Percentiles rank a stretch among this genome's conserved stretches.
phyloP scores from a whole-genome alignment of 2,113 vertebrate genomes.

The Candoia aspera region DNA sequence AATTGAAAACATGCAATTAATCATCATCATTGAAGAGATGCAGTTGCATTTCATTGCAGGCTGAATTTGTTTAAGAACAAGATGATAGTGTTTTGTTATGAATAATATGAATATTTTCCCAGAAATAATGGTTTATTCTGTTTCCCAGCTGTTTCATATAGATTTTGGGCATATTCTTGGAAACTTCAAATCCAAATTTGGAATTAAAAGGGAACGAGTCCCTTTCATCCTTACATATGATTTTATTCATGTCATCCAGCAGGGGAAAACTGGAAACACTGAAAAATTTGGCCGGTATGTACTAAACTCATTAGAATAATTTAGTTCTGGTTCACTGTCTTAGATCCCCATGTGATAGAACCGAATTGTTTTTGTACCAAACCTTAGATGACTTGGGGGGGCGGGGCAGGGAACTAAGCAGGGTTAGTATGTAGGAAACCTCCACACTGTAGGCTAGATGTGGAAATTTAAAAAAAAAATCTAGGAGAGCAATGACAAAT shows the following conservation, averaged over 20 bases:
- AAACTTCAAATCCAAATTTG: conserved; percentile 99
- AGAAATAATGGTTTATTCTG: conserved; percentile 27
- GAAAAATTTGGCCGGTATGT: conserved; percentile 96
- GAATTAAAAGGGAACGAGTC: conserved; percentile 97
- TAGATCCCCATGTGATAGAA: neutral
- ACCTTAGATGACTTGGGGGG: neutral
- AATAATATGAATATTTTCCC: neutral
- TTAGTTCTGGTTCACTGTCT: neutral
- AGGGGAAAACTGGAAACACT: conserved; percentile 96
- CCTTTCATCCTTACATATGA: conserved; percentile 99
- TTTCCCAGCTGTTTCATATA: conserved; percentile 93
- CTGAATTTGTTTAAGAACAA: conserved; percentile 6
- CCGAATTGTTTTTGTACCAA: neutral
- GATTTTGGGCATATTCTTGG: conserved; percentile 99
- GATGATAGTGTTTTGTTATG: conserved; percentile 21
- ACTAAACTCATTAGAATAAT: neutral
- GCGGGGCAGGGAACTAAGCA: neutral
- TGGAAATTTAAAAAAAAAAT: neutral
- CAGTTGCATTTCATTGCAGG: neutral
- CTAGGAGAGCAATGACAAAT: neutral
- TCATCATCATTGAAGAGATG: neutral
- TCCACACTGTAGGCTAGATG: neutral
- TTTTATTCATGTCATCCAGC: conserved; percentile 99
- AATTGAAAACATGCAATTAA: neutral
- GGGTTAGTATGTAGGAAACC: neutral